Base-by-base conservation (phyloP, 1,140 invertebrate genomes). In the Leptinotarsa undecemlineata region DNA sequence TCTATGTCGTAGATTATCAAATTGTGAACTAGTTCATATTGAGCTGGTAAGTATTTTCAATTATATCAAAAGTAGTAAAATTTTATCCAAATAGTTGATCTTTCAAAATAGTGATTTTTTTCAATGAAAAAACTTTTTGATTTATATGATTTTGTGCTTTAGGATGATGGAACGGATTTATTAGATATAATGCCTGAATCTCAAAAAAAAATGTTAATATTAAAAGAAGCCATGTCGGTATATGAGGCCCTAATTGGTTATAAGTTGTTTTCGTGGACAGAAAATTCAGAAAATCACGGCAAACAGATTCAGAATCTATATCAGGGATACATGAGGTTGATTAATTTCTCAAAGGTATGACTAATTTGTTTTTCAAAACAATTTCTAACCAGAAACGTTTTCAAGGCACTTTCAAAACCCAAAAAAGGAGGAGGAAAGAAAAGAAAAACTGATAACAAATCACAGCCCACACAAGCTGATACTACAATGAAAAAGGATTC, bases 161-260 rank as follows among this genome's bases (percentile, higher is more conserved):
- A 90, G 88, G 85, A 87, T 74, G 85, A 88, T 67, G 81, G 81
- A 1, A 83, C 82, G 0, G 84, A 87, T 76, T 77, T 88, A 4
- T 72, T 83, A 0, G 87, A 88, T 48, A 81, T 85, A 48, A 69
- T 84, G 71, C 84, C 86, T 14, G 87, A 88, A 75, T 82, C 85
- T 20, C 85, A 88, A 74, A 74, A 82, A 48, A 88, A 87, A 81
- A 68, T 87, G 8, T 78, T 85, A 20, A 81, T 82, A 33, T 74
- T 89, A 42, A 83, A 86, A 75, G 82, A 88, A 70, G 82, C 83
- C 1, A 78, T 88, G 21, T 83, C 77, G 3, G 82, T 85, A 57
- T 88, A 86, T 64, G 89, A 90, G 76, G 85, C 87, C 47, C 77
- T 90, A 17, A 88, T 89, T 15, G 85, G 85, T 11, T 89, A 84